Evolutionary conservation across 2,888 invertebrate genomes (phyloP), one percentile per base, ranked within the genome.

Genomic region (Idaea straminata): DNA sequence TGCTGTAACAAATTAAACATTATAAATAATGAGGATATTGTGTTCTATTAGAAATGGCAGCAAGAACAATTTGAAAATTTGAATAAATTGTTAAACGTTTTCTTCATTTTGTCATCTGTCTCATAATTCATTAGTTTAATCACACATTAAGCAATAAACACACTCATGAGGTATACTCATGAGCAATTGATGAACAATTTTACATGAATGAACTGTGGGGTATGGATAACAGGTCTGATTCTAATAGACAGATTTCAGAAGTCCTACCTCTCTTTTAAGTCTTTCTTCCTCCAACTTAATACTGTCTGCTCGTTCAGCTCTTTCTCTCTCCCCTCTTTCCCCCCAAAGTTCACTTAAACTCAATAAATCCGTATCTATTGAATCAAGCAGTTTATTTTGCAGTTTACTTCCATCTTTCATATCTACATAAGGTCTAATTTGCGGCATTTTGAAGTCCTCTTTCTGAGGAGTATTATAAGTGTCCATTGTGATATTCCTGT

Each of bases 281-380:
- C 95, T 95, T 82, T 97, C 97, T 83, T 97, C 97, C 80, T 96
- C 96, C 3, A 96, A 84, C 78, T 95, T 95, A 3, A 83, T 75
- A 64, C 85, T 88, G 3, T 91, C 91, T 15, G 84, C 85, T 68
- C 82, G 84, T 62, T 85, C 91, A 68, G 76, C 82, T 59, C 72
- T 71, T 3, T 78, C 86, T 59, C 76, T 81, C 66, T 83, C 90
- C 66, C 81, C 85, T 72, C 79, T 93, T 76, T 83, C 92, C 69
- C 93, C 94, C 96, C 96, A 96, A 64, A 96, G 88, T 76, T 95
- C 95, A 59, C 95, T 94, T 68, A 96, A 90, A 75, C 95, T 93
- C 69, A 93, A 77, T 69, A 93, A 74, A 70, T 92, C 93, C 34
- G 91, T 90, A 66, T 92, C 91, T 66, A 92, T 86, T 4, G 89